Base-by-base conservation (phyloP, 2,113 vertebrate genomes). In the Toxostoma redivivum region DNA sequence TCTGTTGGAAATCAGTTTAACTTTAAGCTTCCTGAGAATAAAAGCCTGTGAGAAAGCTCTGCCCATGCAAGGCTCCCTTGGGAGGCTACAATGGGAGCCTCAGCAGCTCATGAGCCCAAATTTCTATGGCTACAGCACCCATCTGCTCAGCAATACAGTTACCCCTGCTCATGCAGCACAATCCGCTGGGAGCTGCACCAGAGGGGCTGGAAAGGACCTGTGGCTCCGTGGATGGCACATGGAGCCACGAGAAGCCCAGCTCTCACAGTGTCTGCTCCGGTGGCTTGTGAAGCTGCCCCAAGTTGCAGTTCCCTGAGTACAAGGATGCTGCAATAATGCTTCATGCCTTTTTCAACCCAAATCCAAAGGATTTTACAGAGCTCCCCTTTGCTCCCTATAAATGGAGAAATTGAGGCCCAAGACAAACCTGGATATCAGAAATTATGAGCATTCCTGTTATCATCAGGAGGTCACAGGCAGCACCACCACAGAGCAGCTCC, bases 1-100 rank as follows among this genome's bases (percentile, higher is more conserved):
- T 98, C 96, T 98, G 97, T 97, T 97, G 97, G 96, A 97, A 97
- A 97, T 97, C 81, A 93, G 94, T 97, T 92, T 97, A 97, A 97
- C 96, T 95, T 96, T 95, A 96, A 97, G 97, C 92, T 69, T 97
- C 91, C 95, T 98, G 97, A 97, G 98, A 98, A 97, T 66, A 88
- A 95, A 90, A 81, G 97, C 86, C 96, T 98, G 97, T 97, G 97
- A 98, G 96, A 98, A 98, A 97, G 91, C 94, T 96, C 94, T 95
- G 90, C 90, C 80, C 92, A 74, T 83, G 88, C 94, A 90, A 85
- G 90, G 60, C 95, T 76, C 19, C 19, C 90, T 93, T 91, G 76
- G 86, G 96, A 96, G 76, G 85, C 82, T 84, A 95, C 94, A 97
- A 93, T 94, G 79, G 86, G 56, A 72, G 72, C 27, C 93, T 88